phyloP scores from a whole-genome alignment of 2,797 vertebrate genomes.

The Brachyrhaphis roseni region DNA sequence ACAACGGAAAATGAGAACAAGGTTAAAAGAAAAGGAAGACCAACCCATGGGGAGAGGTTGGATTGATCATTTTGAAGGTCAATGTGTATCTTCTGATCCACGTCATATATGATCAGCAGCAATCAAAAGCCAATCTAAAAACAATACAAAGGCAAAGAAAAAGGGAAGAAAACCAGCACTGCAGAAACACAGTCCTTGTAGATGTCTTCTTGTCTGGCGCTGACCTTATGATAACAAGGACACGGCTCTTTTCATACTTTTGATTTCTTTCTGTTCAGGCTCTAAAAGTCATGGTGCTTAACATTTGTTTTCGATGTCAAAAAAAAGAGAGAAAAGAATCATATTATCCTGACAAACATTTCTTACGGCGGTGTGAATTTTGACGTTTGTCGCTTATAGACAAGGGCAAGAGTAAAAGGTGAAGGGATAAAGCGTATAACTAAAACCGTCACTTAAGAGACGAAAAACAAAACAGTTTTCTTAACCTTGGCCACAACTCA shows the following conservation, averaged over 20 bases:
- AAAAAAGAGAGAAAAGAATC: conserved; percentile 1
- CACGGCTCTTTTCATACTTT: conserved; percentile 21
- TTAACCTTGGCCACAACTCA: background rate
- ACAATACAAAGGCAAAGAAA: conserved; percentile 19
- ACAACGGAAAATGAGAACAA: conserved; percentile 5
- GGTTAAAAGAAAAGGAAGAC: conserved; percentile 8
- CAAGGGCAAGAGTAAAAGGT: background rate
- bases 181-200: conserved; percentile 35
- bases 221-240: conserved; percentile 53
- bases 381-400: background rate
- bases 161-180: conserved; percentile 31
- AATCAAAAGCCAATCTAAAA: conserved; percentile 60
- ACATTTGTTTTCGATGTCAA: background rate
- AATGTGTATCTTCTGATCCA: conserved; percentile 56
- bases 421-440: background rate
- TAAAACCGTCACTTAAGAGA: background rate
- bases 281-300: background rate
- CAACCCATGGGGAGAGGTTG: background rate
- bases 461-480: background rate
- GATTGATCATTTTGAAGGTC: conserved; percentile 33
- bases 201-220: conserved; percentile 21
- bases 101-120: conserved; percentile 64
- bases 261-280: conserved; percentile 7
- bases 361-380: background rate
- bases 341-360: conserved; percentile 8